Base-by-base conservation (phyloP, 1,140 invertebrate genomes). In the Ips typographus region DNA sequence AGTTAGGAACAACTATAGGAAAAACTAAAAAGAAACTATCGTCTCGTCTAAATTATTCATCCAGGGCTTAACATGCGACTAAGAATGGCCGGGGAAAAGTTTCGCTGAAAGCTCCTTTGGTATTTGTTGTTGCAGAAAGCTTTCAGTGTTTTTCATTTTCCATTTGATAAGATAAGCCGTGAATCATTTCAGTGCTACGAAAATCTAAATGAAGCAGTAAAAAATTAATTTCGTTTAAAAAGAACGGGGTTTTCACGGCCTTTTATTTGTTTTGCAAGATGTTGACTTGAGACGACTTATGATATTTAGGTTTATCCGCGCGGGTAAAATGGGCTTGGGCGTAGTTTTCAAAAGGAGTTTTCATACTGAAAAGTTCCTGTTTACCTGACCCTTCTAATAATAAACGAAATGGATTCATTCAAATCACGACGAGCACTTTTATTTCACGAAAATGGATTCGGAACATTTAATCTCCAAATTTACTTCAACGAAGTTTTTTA, bases 1-100 rank as follows among this genome's bases (percentile, higher is more conserved):
- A 58, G 5, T 58, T 58, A 36, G 40, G 37, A 58, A 58, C 56
- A 58, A 58, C 38, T 58, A 22, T 4, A 53, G 52, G 36, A 40
- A 58, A 40, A 41, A 40, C 52, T 55, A 58, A 58, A 58, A 58
- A 58, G 56, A 58, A 38, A 40, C 38, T 4, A 40, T 58, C 56
- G 56, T 40, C 56, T 58, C 6, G 5, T 58, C 40, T 58, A 58
- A 58, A 58, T 58, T 58, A 58, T 58, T 58, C 56, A 58, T 2
- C 38, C 7, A 58, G 56, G 37, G 56, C 56, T 58, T 58, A 58
- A 58, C 56, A 58, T 58, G 56, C 56, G 56, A 58, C 56, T 58
- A 58, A 58, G 40, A 58, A 58, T 58, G 6, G 38, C 40, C 56
- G 56, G 7, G 56, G 22, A 22, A 41, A 58, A 58, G 38, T 58